These are phyloP conservation scores for Gobiocypris rarus DNA, from an alignment of 2,113 vertebrate species.

Conservation along the genomic window DNA sequence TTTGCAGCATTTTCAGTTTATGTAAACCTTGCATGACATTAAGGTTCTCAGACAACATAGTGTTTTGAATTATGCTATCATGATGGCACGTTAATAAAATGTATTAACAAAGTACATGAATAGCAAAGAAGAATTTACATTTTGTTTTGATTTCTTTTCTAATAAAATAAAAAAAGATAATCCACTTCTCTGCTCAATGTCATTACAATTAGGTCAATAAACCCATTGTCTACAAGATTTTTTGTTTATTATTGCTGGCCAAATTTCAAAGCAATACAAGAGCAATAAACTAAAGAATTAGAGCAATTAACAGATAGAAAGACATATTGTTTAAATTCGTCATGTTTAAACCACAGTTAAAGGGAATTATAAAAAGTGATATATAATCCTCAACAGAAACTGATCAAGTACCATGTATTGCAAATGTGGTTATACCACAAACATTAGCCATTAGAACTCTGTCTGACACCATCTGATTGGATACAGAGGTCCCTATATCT, in stretches of 20 bases:
- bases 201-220: neutral
- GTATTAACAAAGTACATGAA: slow-evolving; percentile 52
- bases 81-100: slow-evolving; percentile 57
- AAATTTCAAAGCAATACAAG: neutral
- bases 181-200: slow-evolving; percentile 22
- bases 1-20: slow-evolving; percentile 29
- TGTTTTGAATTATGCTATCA: slow-evolving; percentile 30
- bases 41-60: slow-evolving; percentile 10
- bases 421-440: slow-evolving; percentile 47
- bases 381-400: neutral
- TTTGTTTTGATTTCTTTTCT: slow-evolving; percentile 63
- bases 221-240: neutral
- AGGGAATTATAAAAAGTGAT: neutral
- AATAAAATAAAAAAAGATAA: slow-evolving; percentile 66
- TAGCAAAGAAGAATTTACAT: slow-evolving; percentile 51
- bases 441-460: slow-evolving; percentile 66
- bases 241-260: neutral
- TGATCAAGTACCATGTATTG: neutral
- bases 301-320: no score
- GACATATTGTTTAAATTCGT: neutral
- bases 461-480: slow-evolving; percentile 26
- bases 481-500: neutral
- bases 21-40: slow-evolving; percentile 44
- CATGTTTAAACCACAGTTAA: no score
- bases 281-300: no score